A percentile compares a stretch with the other conserved stretches of the same genome.
These are phyloP conservation scores for Anagyrus pseudococci DNA, from an alignment of 2,888 invertebrate genomes.

Conservation along the genomic window DNA sequence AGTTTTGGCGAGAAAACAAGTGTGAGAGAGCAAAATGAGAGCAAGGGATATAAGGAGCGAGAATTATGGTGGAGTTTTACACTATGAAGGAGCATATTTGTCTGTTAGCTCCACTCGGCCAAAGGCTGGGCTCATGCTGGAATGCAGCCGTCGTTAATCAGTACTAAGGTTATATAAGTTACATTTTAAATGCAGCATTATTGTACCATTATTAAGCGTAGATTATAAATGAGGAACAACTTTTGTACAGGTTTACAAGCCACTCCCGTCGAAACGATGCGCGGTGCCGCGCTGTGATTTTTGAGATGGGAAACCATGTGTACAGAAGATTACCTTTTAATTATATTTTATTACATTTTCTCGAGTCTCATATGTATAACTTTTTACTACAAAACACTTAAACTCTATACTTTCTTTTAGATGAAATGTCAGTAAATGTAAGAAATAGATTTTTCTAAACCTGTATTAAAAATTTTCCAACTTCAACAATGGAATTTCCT, in stretches of 20 bases:
- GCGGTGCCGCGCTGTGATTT: constrained; percentile 53
- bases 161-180: constrained; percentile 61
- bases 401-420: constrained; percentile 21
- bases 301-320: constrained; percentile 52
- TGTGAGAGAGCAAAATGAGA: constrained; percentile 27
- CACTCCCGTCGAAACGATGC: constrained; percentile 41
- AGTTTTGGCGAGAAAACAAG: constrained; percentile 45
- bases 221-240: constrained; percentile 46
- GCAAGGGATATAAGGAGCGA: constrained; percentile 24
- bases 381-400: not conserved
- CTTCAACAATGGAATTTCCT: constrained; percentile 4
- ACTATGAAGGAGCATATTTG: constrained; percentile 60
- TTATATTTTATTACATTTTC: constrained; percentile 19
- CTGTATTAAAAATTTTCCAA: constrained; percentile 25
- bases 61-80: constrained; percentile 50
- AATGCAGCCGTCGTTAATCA: constrained; percentile 62
- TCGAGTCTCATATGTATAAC: constrained; percentile 4
- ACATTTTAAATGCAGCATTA: constrained; percentile 61
- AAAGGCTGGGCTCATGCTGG: constrained; percentile 61
- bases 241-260: constrained; percentile 51
- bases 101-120: constrained; percentile 62
- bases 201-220: constrained; percentile 44
- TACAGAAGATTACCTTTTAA: constrained; percentile 39
- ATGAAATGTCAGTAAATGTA: constrained; percentile 14
- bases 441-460: constrained; percentile 6